Conservation (phyloP, 2,888 invertebrate genomes). For the Harpalus rubripes region DNA sequence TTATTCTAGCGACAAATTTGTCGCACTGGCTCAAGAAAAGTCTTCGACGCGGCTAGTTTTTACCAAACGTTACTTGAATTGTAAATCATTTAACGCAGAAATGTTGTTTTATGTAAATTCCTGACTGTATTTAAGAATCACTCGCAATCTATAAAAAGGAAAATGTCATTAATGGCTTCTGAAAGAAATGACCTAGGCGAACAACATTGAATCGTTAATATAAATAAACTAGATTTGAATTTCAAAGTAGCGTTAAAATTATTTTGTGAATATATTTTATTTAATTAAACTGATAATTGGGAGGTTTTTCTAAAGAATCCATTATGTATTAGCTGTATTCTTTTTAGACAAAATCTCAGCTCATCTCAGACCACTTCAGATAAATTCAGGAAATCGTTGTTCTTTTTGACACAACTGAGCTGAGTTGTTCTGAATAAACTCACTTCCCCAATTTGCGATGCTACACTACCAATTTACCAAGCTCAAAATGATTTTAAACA, state of each 20-base stretch:
- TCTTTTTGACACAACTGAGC: too few relatives aligned
- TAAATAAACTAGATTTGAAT: neutral
- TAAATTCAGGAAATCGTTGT: too few relatives aligned
- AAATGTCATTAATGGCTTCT: slow-evolving; percentile 43
- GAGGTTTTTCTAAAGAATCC: too few relatives aligned
- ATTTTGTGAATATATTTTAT: neutral
- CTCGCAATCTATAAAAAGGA: slow-evolving; percentile 19
- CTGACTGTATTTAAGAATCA: slow-evolving; percentile 53
- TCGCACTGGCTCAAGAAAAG: slow-evolving; percentile 31
- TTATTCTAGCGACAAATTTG: slow-evolving; percentile 47
- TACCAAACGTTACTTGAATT: slow-evolving; percentile 49
- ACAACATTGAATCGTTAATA: neutral
- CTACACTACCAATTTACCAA: too few relatives aligned
- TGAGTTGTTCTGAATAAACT: too few relatives aligned
- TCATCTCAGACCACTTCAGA: too few relatives aligned
- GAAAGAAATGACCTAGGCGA: neutral
- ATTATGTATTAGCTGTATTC: too few relatives aligned
- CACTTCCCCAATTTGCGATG: too few relatives aligned
- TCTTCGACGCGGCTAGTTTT: slow-evolving; percentile 31
- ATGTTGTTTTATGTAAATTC: slow-evolving; percentile 62
- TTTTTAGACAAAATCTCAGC: too few relatives aligned
- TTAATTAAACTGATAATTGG: neutral
- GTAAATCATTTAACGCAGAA: slow-evolving; percentile 55
- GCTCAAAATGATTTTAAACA: too few relatives aligned
- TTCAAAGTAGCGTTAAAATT: neutral